A percentile compares a stretch with the other conserved stretches of the same genome.
phyloP scores from a whole-genome alignment of 2,888 invertebrate genomes.

The Caenorhabditis plicata region DNA sequence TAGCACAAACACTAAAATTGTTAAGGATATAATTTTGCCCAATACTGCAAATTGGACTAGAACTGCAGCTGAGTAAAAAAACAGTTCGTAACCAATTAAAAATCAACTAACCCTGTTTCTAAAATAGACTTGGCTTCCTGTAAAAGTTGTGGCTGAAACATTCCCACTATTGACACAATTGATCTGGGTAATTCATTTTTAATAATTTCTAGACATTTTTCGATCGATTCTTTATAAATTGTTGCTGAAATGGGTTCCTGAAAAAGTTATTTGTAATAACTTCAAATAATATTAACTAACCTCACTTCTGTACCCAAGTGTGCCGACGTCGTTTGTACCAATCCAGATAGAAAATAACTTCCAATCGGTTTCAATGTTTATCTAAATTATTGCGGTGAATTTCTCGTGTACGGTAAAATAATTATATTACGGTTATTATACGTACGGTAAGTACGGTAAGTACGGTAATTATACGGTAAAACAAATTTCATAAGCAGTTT shows the following conservation, averaged over 20 bases:
- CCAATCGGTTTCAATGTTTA: conserved; percentile 47
- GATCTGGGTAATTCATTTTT: conserved; percentile 31
- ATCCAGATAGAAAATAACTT: conserved; percentile 55
- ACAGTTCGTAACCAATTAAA: too few relatives aligned
- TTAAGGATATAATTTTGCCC: too few relatives aligned
- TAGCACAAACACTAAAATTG: too few relatives aligned
- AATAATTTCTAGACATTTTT: conserved; percentile 17
- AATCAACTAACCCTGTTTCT: conserved; percentile 17
- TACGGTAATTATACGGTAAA: too few relatives aligned
- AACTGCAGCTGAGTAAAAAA: too few relatives aligned
- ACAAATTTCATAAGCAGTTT: neutral
- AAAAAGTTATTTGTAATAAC: neutral
- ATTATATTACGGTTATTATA: too few relatives aligned
- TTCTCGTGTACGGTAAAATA: too few relatives aligned
- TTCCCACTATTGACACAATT: conserved; percentile 30
- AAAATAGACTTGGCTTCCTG: conserved; percentile 30
- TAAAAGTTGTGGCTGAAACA: conserved; percentile 36
- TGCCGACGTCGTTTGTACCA: conserved; percentile 52
- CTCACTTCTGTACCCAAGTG: conserved; percentile 7
- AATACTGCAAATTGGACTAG: too few relatives aligned
- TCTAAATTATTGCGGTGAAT: conserved; percentile 14
- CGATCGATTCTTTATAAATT: conserved; percentile 26
- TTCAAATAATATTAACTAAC: neutral
- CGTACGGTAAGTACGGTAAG: too few relatives aligned
- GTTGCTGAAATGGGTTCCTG: conserved; percentile 12